Evolutionary conservation across 2,797 vertebrate genomes (phyloP), one percentile per base, ranked within the genome.

Genomic region (Euphonia xanthogaster): DNA sequence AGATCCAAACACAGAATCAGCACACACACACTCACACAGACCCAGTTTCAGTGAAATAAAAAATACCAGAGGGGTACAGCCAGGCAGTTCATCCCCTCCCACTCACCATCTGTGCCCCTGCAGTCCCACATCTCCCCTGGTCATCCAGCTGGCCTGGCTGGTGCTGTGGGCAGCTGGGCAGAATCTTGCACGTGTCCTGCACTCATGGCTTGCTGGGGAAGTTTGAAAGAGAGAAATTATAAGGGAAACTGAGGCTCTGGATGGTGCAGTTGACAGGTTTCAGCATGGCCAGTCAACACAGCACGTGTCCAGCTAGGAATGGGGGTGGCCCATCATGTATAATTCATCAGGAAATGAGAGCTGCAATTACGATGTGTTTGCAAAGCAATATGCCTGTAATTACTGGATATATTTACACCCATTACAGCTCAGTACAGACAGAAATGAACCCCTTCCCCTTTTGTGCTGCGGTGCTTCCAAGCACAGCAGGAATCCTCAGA

Each of bases 401-500:
- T 65, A 24, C 7, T 62, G 55, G 30, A 5, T 48, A 4, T 89
- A 45, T 81, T 91, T 91, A 72, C 58, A 58, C 51, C 31, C 22
- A 8, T 42, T 47, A 18, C 28, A 58, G 60, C 61, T 66, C 72
- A 51, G 73, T 9, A 19, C 28, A 28, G 67, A 47, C 23, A 50
- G 70, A 54, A 51, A 60, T 22, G 35, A 72, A 4, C 14, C 14
- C 39, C 20, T 66, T 84, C 30, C 13, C 22, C 30, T n/a, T 28
- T 62, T 1, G 3, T 45, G 22, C 72, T 91, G 78, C 45, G 54
- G 23, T 0, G 1, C 61, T 83, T 25, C 8, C 58, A 57, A 37
- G 17, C 3, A 0, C 2, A 11, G n/a, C 8, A 22, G 1, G 0
- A 21, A n/a, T 33, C 66, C 47, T 65, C 53, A 3, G 2, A 23